Conservation (phyloP, 2,113 vertebrate species). For the Xerus inauris region DNA sequence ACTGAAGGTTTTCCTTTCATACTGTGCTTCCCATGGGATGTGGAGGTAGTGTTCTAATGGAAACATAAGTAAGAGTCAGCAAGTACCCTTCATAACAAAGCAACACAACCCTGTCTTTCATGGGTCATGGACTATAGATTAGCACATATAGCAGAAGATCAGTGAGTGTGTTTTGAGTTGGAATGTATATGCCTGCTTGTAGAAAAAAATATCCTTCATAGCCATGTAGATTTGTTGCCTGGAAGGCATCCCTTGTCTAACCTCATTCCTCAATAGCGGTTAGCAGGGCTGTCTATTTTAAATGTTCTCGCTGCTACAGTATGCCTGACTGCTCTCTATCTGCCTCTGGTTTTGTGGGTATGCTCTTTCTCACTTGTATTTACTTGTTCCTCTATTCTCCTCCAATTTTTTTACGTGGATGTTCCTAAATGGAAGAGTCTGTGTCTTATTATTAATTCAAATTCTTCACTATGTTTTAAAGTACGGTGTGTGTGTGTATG, state of each 20-base stretch:
- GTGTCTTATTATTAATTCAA: not conserved
- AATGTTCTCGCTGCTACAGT: not conserved
- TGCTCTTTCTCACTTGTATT: not conserved
- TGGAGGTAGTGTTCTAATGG: not conserved
- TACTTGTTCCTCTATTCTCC: not conserved
- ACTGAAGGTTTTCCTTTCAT: not conserved
- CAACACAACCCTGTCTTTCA: not conserved
- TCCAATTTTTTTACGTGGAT: not conserved
- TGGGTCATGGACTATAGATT: not conserved
- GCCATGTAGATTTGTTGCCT: not conserved
- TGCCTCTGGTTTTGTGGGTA: not conserved
- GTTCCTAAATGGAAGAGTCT: not conserved
- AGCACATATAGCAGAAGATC: not conserved
- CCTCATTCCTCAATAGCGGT: not conserved
- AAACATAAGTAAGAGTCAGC: not conserved
- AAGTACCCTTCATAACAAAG: not conserved
- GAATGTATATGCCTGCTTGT: not conserved
- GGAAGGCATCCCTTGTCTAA: not conserved
- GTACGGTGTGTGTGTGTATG: not conserved
- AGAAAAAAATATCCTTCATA: not conserved
- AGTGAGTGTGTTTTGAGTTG: not conserved
- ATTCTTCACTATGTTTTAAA: constrained; percentile 1
- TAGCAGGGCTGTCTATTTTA: not conserved
- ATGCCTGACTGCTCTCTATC: not conserved
- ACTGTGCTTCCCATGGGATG: not conserved